These are phyloP conservation scores for Hypselothyrea guttata DNA, from an alignment of 2,888 invertebrate species.

Conservation along the genomic window DNA sequence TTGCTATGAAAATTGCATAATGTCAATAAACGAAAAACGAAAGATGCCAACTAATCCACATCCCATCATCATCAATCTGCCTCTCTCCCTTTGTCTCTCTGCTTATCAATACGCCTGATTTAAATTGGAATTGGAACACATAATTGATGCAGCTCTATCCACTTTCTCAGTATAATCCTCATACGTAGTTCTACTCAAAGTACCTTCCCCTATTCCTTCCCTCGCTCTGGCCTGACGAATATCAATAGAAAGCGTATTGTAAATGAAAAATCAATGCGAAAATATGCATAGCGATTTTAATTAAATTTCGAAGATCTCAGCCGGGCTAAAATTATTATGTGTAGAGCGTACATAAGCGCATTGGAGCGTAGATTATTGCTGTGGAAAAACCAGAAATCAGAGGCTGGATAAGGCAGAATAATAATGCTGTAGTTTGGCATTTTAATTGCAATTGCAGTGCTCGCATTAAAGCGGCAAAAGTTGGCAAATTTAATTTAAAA, in stretches of 20 bases:
- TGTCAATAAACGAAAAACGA: constrained; percentile 35
- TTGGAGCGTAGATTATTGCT: constrained; percentile 53
- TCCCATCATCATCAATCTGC: not conserved
- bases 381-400: constrained; percentile 28
- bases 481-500: constrained; percentile 40
- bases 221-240: constrained; percentile 7
- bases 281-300: constrained; percentile 68
- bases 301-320: constrained; percentile 70
- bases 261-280: constrained; percentile 51
- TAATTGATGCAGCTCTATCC: constrained; percentile 35
- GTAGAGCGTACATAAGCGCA: constrained; percentile 34
- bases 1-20: constrained; percentile 22
- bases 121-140: constrained; percentile 47
- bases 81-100: constrained; percentile 1
- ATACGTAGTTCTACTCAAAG: not conserved
- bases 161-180: constrained; percentile 1
- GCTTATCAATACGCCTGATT: constrained; percentile 47
- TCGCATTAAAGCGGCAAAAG: constrained; percentile 48
- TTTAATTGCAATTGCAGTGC: constrained; percentile 58
- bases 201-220: too few species aligned
- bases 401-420: not conserved
- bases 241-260: constrained; percentile 36
- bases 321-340: constrained; percentile 46
- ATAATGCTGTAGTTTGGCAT: constrained; percentile 29
- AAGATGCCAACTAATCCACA: constrained; percentile 21